Conservation (phyloP, 2,888 invertebrate genomes). For the Ennomos erosarius region DNA sequence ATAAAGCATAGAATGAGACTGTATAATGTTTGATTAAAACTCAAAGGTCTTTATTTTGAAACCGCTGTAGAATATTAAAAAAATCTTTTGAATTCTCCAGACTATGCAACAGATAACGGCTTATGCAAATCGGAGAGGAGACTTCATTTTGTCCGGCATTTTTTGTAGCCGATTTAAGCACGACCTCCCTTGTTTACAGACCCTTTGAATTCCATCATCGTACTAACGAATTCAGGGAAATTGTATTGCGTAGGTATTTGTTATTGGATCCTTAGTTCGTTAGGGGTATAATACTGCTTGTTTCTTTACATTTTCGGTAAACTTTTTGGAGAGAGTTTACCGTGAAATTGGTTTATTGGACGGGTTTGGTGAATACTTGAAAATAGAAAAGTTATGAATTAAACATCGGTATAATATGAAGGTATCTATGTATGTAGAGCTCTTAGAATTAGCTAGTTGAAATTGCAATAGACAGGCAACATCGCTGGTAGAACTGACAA, state of each 20-base stretch:
- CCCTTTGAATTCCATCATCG: constrained; percentile 48
- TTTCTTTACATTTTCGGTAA: constrained; percentile 22
- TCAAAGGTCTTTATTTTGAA: neutral
- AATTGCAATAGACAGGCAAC: too few relatives aligned
- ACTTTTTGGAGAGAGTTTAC: constrained; percentile 11
- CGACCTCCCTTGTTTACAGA: constrained; percentile 49
- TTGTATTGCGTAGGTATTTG: constrained; percentile 43
- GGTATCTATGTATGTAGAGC: too few relatives aligned
- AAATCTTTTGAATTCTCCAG: constrained; percentile 22
- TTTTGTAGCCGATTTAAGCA: constrained; percentile 53
- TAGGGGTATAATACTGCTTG: constrained; percentile 24
- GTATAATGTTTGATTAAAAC: too few relatives aligned
- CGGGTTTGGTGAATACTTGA: neutral
- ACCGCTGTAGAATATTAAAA: constrained; percentile 22
- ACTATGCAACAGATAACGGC: constrained; percentile 38
- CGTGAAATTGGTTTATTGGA: constrained; percentile 17
- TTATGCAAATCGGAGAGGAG: constrained; percentile 54
- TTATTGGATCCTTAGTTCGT: constrained; percentile 49
- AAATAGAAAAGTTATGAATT: neutral
- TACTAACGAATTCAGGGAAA: constrained; percentile 35
- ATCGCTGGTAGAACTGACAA: too few relatives aligned
- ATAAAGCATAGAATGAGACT: too few relatives aligned
- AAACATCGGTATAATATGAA: constrained; percentile 1
- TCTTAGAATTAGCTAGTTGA: too few relatives aligned
- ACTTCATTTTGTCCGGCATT: constrained; percentile 48